Evolutionary conservation across 1,140 invertebrate genomes (phyloP), one percentile per base, ranked within the genome.

Genomic region (Tetramorium parvispinum): DNA sequence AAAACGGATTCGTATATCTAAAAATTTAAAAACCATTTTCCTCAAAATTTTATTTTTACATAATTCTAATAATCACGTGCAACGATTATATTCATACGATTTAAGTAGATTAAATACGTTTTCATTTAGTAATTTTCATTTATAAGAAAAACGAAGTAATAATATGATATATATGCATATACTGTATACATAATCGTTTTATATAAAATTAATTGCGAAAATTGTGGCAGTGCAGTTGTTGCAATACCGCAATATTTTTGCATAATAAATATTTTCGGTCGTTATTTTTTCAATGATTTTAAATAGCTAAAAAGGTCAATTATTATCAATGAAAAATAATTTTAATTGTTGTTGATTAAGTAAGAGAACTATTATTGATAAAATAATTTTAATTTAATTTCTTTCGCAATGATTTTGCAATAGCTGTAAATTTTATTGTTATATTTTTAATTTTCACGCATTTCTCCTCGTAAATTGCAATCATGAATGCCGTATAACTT

Each of bases 401-500:
- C 7, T 32, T n/a, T 13, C 10, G 46, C 16, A n/a, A 27, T 18
- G 10, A 32, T 18, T 49, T 71, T 11, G 18, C 49, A 32, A 18
- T n/a, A 53, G 2, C 10, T 40, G 11, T 57, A 61, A 43, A 43
- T 11, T 37, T 24, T 57, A 27, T 43, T 51, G 24, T 32, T 71
- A 24, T 24, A 59, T 46, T 13, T 61, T 77, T 75, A 59, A 59
- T 59, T 18, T n/a, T 49, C 27, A 46, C 40, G 43, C 27, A 78
- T 81, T 53, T 40, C 43, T 55, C 11, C 21, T 24, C 43, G 13
- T 51, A 46, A 83, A 46, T 83, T 75, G 68, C 79, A 61, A 81
- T 81, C 63, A 68, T 40, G 32, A 81, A 27, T 40, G 49, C 65
- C 32, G 43, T 78, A 59, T 78, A 70, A 81, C 51, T 70, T 70